Base-by-base conservation (phyloP, 1,140 invertebrate genomes). In the Pinna nobilis region DNA sequence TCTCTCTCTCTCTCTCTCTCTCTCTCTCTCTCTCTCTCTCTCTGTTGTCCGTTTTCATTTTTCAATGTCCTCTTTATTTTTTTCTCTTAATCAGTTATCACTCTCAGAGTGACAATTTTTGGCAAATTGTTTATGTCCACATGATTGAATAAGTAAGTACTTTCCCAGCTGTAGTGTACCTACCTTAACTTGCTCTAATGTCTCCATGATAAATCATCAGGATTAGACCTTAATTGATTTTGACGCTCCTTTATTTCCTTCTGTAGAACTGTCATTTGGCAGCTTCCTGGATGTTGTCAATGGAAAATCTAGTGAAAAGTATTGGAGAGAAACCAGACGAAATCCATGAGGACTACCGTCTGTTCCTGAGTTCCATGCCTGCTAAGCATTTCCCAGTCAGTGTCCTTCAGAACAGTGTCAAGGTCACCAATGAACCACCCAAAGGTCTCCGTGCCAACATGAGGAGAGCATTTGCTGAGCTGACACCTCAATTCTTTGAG, bases 401-500 rank as follows among this genome's bases (percentile, higher is more conserved):
- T 61, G 88, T 90, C 23, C 76, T 90, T 23, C 89, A 90, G 78
- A 90, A 89, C 82, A 87, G 85, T 77, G 89, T 90, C 73, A 90
- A 90, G 83, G 88, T 90, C 67, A 90, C 89, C 15, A 90, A 89
- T 68, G 89, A 90, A 78, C 89, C 89, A 20, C 89, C 89, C 0
- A 90, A 90, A 78, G 83, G 89, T 69, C 92, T 90, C 88, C 5
- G 87, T 55, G 90, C 92, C 30, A 95, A 96, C 83, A 92, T 96
- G 80, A 91, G 93, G 44, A 91, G 92, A 65, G 93, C 94, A 7
- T 89, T 90, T 70, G 82, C 68, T 39, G 88, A 90, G 61, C 82
- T 90, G 6, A 87, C 84, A 13, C 74, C 84, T 3, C 73, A 73
- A 15, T 95, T 94, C 86, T 96, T 96, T 82, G 94, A 96, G 87